Evolutionary conservation across 2,888 invertebrate species (phyloP).

Genomic region (Chrysodeixis includens): DNA sequence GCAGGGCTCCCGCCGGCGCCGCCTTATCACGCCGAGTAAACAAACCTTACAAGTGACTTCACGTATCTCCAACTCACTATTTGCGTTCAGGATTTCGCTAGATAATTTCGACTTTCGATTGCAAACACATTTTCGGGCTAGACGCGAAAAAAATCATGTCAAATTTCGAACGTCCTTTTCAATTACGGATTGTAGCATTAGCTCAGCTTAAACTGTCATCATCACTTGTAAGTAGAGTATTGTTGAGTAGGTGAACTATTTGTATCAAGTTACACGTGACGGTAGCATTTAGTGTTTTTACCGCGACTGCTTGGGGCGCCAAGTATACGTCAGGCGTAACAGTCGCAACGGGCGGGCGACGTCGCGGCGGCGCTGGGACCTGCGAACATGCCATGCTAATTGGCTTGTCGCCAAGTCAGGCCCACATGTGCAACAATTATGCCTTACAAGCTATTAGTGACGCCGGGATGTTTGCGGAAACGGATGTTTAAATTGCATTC

Average conservation of each 20-base stretch:
- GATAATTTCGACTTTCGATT: conserved; percentile 73
- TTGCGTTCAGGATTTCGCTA: conserved; percentile 82
- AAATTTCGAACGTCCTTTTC: conserved; percentile 40
- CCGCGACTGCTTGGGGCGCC: conserved; percentile 59
- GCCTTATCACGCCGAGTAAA: conserved; percentile 84
- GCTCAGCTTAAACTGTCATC: conserved; percentile 57
- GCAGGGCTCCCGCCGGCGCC: conserved; percentile 84
- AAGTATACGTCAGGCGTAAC: conserved; percentile 43
- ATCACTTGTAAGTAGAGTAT: conserved; percentile 59
- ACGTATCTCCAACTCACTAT: conserved; percentile 77
- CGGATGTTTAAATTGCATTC: conserved; percentile 89
- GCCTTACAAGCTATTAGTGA: conserved; percentile 86
- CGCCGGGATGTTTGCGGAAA: conserved; percentile 84
- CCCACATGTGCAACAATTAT: conserved; percentile 88
- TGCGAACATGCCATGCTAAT: conserved; percentile 81
- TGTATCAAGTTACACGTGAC: conserved; percentile 73
- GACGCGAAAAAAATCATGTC: conserved; percentile 58
- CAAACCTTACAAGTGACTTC: conserved; percentile 83
- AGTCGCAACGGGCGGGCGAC: conserved; percentile 68
- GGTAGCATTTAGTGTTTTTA: conserved; percentile 54
- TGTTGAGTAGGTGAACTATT: conserved; percentile 16
- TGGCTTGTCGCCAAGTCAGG: conserved; percentile 86
- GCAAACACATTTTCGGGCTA: conserved; percentile 60
- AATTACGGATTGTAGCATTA: conserved; percentile 32
- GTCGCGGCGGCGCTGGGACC: conserved; percentile 64